Base-by-base conservation (phyloP, 2,888 invertebrate genomes). In the Lasius fuliginosus region DNA sequence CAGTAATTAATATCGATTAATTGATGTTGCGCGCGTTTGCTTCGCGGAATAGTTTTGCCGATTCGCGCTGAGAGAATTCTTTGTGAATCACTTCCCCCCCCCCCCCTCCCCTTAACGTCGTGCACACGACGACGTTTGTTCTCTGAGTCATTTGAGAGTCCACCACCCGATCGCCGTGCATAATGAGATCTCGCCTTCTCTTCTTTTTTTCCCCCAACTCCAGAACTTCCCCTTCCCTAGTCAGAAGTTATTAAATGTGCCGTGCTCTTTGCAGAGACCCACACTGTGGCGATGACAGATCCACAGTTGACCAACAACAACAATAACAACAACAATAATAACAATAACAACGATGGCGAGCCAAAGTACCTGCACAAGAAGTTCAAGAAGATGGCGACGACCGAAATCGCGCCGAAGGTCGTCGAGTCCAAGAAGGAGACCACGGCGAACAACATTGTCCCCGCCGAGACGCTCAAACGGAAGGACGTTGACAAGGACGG, bases 291-390 rank as follows among this genome's bases (percentile, higher is more conserved):
- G 90, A 94, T 94, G 94, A 94, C 94, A 92, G 94, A 94, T 90
- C 93, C 94, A 89, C 94, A 94, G 93, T 91, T 94, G 89, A 90
- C 92, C n/a, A 94, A 91, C 87, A 92, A 91, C 83, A 93, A 92
- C 83, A 92, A 91, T 85, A 93, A 91, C 82, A 91, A 90, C 76
- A 91, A 90, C 76, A 90, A 90, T 58, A 90, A 90, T 53, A 90
- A 88, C 74, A 92, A 90, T 76, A 93, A 93, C 82, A 93, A 94
- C 91, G 92, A 94, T 94, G 93, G 93, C 89, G 97, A 97, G 93
- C 96, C 96, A 93, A 97, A 97, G 95, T 98, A 98, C 96, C 96
- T 98, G 95, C 98, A 98, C 95, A 98, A 98, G 95, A 98, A 98
- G 95, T 98, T 98, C 95, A 98, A 98, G 95, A 98, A 98, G 95